Percentiles rank a stretch among this genome's conserved stretches.
Evolutionary conservation across 2,113 vertebrate species (phyloP).

Genomic region (Grammatotria lemairii): DNA sequence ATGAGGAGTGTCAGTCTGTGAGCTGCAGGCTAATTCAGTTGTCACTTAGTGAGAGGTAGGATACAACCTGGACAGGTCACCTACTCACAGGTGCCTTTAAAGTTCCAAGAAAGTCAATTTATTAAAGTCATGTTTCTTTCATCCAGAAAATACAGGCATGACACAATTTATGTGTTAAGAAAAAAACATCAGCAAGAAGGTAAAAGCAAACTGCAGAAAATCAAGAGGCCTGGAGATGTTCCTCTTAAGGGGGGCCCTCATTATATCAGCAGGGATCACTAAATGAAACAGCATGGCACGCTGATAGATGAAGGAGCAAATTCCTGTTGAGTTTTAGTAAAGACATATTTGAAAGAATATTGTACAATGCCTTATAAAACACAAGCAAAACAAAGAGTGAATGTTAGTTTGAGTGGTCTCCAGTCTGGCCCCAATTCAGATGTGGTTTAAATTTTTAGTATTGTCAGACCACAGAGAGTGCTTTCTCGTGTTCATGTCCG

Average conservation of each 20-base stretch:
- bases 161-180: not conserved
- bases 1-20: not conserved
- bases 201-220: not conserved
- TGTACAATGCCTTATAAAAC: not conserved
- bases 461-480: not conserved
- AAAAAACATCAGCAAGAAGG: not conserved
- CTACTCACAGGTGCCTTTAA: not conserved
- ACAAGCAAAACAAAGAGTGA: not conserved
- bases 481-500: constrained; percentile 9
- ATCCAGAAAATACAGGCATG: not conserved
- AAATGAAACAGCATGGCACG: not conserved
- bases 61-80: not conserved
- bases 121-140: not conserved
- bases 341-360: not conserved
- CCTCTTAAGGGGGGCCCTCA: not conserved
- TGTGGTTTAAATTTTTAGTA: not conserved
- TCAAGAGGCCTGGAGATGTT: not conserved
- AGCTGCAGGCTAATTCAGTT: not conserved
- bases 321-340: not conserved
- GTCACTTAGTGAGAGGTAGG: not conserved
- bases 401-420: not conserved
- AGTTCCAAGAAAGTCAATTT: not conserved
- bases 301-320: not conserved
- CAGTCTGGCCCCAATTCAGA: not conserved
- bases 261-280: constrained; percentile 17